A percentile compares a stretch with the other conserved stretches of the same genome.
Evolutionary conservation across 2,797 vertebrate species (phyloP).

Genomic region (Cirrhinus mrigala): DNA sequence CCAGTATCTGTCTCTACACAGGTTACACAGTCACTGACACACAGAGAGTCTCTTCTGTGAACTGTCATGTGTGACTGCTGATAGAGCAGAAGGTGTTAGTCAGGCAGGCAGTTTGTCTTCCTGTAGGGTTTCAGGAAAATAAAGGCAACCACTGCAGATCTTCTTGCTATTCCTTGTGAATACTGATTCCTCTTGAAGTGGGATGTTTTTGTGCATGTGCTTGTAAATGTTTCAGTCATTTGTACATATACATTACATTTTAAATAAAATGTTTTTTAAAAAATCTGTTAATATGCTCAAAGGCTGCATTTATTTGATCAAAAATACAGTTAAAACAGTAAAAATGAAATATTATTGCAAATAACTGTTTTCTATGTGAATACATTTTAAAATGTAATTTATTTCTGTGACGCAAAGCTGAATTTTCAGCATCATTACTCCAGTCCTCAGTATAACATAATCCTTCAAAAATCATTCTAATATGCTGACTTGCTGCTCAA

Average conservation of each 20-base stretch:
- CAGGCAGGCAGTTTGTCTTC: not conserved
- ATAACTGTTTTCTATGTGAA: not conserved
- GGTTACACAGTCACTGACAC: not conserved
- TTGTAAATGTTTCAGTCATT: not conserved
- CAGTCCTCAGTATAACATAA: too few relatives aligned
- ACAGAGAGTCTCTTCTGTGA: not conserved
- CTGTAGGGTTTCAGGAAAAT: slow-evolving; percentile 22
- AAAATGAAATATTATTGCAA: not conserved
- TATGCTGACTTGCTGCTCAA: too few relatives aligned
- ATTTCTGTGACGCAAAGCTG: not conserved
- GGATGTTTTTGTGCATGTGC: not conserved
- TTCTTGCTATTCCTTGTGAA: not conserved
- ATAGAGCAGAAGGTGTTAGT: slow-evolving; percentile 22
- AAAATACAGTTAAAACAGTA: not conserved
- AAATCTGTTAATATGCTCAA: not conserved
- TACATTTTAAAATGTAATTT: not conserved
- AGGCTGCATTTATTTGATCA: too few relatives aligned
- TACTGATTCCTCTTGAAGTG: slow-evolving; percentile 4
- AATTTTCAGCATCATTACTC: not conserved
- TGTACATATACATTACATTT: not conserved
- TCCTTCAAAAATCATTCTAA: too few relatives aligned
- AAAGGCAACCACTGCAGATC: slow-evolving; percentile 2
- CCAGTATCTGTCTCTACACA: not conserved
- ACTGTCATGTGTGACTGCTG: slow-evolving; percentile 34
- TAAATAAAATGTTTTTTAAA: too few relatives aligned